Percentiles rank a stretch among this genome's conserved stretches.
Conservation (phyloP, 1,140 invertebrate genomes). For the Lordiphosa mommai region DNA sequence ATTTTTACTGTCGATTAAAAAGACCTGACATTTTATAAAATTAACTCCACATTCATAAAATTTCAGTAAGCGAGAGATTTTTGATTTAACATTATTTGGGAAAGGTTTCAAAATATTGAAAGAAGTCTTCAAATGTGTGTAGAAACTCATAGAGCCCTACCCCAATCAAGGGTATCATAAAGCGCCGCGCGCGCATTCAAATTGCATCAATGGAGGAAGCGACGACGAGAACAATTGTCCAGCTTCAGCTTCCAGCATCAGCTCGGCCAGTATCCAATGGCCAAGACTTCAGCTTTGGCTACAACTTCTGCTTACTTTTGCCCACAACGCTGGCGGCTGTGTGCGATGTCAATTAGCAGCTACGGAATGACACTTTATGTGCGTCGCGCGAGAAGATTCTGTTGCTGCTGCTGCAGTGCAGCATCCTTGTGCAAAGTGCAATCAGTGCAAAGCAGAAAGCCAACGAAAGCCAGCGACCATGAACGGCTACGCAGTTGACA, state of each 20-base stretch:
- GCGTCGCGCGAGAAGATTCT: slow-evolving; percentile 61
- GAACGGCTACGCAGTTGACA: slow-evolving; percentile 74
- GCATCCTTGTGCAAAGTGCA: slow-evolving; percentile 70
- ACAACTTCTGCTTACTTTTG: slow-evolving; percentile 5
- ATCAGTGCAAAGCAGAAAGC: slow-evolving; percentile 74
- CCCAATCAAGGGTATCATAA: slow-evolving; percentile 37
- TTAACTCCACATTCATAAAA: neutral
- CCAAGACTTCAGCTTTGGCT: neutral
- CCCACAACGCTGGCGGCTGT: slow-evolving; percentile 35
- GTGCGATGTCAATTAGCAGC: slow-evolving; percentile 79
- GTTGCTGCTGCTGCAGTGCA: slow-evolving; percentile 4
- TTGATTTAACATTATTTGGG: too few relatives aligned
- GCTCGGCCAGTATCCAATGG: neutral
- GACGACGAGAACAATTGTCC: slow-evolving; percentile 62
- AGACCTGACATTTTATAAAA: too few relatives aligned
- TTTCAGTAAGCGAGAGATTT: too few relatives aligned
- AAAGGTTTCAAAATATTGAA: too few relatives aligned
- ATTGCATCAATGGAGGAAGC: slow-evolving; percentile 60
- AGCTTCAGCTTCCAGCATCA: slow-evolving; percentile 18
- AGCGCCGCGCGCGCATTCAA: slow-evolving; percentile 62
- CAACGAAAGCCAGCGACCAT: slow-evolving; percentile 64
- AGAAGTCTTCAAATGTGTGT: neutral
- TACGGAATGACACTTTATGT: slow-evolving; percentile 79
- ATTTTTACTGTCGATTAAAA: too few relatives aligned
- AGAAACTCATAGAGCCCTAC: neutral